Conservation (phyloP, 2,888 invertebrate species). For the Pammene aurita region DNA sequence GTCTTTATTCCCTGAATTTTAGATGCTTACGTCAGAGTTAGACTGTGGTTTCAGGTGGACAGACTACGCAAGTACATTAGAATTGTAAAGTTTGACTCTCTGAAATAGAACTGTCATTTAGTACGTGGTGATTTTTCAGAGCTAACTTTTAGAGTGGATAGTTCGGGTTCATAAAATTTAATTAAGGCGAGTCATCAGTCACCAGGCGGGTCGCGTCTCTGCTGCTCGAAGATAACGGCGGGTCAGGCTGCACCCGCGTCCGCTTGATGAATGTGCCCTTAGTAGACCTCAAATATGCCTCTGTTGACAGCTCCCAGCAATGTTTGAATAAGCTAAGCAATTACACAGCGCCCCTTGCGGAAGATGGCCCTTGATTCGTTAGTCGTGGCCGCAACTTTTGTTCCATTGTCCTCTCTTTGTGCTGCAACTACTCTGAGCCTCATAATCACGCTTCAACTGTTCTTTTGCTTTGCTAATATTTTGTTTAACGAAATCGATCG, state of each 20-base stretch:
- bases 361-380: slow-evolving; percentile 47
- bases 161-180: slow-evolving; percentile 75
- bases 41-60: slow-evolving; percentile 64
- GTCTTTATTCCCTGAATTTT: slow-evolving; percentile 74
- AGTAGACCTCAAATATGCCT: slow-evolving; percentile 79
- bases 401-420: slow-evolving; percentile 27
- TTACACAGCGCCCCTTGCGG: slow-evolving; percentile 60
- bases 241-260: slow-evolving; percentile 77
- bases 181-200: slow-evolving; percentile 82
- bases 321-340: slow-evolving; percentile 76
- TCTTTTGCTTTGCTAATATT: slow-evolving; percentile 12
- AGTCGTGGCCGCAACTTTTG: slow-evolving; percentile 31
- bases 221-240: slow-evolving; percentile 76
- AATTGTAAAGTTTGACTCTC: slow-evolving; percentile 57
- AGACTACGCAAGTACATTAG: slow-evolving; percentile 66
- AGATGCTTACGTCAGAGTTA: slow-evolving; percentile 69
- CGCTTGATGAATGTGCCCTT: slow-evolving; percentile 76
- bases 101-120: slow-evolving; percentile 56
- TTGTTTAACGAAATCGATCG: slow-evolving; percentile 65
- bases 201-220: slow-evolving; percentile 73
- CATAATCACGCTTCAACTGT: slow-evolving; percentile 14
- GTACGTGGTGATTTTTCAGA: slow-evolving; percentile 50
- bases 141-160: slow-evolving; percentile 51
- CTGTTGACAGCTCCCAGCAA: slow-evolving; percentile 65
- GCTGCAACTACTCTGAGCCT: slow-evolving; percentile 19